Conservation (phyloP, 2,888 invertebrate genomes). For the Heliconius ismenius region DNA sequence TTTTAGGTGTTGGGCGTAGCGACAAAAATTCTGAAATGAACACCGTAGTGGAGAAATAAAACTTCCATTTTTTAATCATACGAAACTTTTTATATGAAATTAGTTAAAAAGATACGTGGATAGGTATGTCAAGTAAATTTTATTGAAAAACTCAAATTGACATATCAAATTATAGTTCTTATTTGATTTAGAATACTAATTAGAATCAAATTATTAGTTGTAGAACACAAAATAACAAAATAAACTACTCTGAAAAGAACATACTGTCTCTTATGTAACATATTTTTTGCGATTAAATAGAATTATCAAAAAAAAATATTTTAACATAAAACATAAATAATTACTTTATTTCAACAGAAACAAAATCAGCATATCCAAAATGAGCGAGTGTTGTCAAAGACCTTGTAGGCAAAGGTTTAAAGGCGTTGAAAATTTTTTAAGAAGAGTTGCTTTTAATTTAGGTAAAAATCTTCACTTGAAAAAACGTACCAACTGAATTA, state of each 20-base stretch:
- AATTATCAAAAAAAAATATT: too few species aligned
- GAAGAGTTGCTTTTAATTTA: constrained; percentile 68
- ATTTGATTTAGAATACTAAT: not conserved
- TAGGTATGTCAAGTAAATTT: not conserved
- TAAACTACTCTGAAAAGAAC: constrained; percentile 1
- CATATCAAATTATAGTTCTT: not conserved
- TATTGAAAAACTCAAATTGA: not conserved
- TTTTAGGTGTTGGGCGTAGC: too few species aligned
- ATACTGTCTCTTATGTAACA: not conserved
- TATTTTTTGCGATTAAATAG: not conserved
- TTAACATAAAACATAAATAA: too few species aligned
- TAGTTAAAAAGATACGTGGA: not conserved
- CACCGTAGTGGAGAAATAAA: too few species aligned
- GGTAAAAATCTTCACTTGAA: constrained; percentile 48
- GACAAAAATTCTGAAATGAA: too few species aligned
- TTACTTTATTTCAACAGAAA: too few species aligned
- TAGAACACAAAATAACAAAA: constrained; percentile 4
- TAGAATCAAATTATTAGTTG: constrained; percentile 32
- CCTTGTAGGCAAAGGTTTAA: constrained; percentile 61
- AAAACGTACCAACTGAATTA: not conserved
- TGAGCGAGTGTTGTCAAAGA: constrained; percentile 48
- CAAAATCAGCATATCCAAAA: constrained; percentile 33
- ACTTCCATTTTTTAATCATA: not conserved
- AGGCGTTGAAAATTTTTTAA: constrained; percentile 69
- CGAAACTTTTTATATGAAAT: not conserved